Evolutionary conservation across 2,113 vertebrate genomes (phyloP), one percentile per base, ranked within the genome.

Genomic region (Numida meleagris): DNA sequence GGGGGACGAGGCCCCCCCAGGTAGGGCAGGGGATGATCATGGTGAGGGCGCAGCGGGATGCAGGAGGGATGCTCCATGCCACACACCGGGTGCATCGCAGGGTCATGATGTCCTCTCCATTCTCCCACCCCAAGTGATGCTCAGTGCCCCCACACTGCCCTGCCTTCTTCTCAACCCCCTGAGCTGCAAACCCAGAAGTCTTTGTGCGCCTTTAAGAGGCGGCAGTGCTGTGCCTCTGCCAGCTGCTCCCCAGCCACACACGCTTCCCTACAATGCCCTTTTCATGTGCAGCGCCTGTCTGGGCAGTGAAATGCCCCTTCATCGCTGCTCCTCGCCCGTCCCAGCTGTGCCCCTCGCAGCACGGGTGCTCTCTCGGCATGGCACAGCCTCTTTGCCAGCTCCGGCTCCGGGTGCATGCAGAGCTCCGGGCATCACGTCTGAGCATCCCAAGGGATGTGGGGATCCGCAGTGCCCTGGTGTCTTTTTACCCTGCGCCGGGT

Each of bases 321-420:
- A 87, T 90, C 77, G 73, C 90, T 34, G 58, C 24, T 29, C 87
- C 68, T 45, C 71, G 91, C 95, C 94, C 38, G 36, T 95, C 93
- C 94, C 94, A 95, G 96, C 96, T 91, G 94, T 94, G 95, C 33
- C 85, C 91, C 94, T 94, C 68, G 36, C 95, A 78, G 65, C 36
- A 76, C 70, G 88, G 95, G 96, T 42, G 93, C 95, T 96, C 93
- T 95, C 96, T 91, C 95, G 77, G 95, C 94, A 88, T 97, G 96
- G 96, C 96, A 97, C 96, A 89, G 85, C 14, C 0, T 90, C 90
- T 90, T 65, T 87, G 96, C 93, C 96, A 96, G 94, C 94, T 80
- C 84, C 0, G 45, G 3, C 51, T 31, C 51, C 3, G 2, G 65
- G 63, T 14, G 25, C 14, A 38, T 57, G 43, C 36, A 73, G 51